phyloP scores from a whole-genome alignment of 1,140 invertebrate genomes.

The Cardiocondyla obscurior region DNA sequence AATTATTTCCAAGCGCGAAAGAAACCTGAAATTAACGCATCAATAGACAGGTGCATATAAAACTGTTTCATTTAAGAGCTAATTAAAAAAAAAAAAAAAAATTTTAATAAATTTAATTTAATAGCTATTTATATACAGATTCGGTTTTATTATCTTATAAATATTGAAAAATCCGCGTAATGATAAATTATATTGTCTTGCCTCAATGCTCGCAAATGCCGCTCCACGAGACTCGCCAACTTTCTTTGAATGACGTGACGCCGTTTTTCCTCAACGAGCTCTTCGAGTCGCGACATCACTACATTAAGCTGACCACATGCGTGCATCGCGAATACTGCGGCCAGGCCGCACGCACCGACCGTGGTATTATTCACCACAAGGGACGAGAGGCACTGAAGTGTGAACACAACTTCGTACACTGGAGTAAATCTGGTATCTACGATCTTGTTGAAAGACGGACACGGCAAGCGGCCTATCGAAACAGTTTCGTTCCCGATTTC shows the following conservation, averaged over 20 bases:
- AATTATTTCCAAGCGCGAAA: slow-evolving; percentile 64
- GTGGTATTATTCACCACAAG: slow-evolving; percentile 61
- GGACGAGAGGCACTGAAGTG: slow-evolving; percentile 56
- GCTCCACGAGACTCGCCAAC: slow-evolving; percentile 28
- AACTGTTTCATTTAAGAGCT: too few relatives aligned
- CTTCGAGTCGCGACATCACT: slow-evolving; percentile 44
- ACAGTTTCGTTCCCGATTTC: slow-evolving; percentile 53
- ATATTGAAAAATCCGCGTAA: background rate
- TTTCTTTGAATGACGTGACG: slow-evolving; percentile 5
- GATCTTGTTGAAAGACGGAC: slow-evolving; percentile 29
- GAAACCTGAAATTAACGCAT: slow-evolving; percentile 61
- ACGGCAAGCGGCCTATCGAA: background rate
- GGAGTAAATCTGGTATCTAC: slow-evolving; percentile 60
- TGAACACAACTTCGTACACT: slow-evolving; percentile 60
- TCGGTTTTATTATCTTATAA: background rate
- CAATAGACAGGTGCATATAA: background rate
- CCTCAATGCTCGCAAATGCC: slow-evolving; percentile 49
- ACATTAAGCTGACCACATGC: slow-evolving; percentile 71
- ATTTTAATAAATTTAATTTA: background rate
- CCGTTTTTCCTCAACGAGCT: slow-evolving; percentile 30
- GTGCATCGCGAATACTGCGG: slow-evolving; percentile 52
- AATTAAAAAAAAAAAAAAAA: too few relatives aligned
- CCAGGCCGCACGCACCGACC: slow-evolving; percentile 39
- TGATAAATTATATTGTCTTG: background rate
- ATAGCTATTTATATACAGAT: background rate